These are phyloP conservation scores for Tethya wilhelma DNA, from an alignment of 37 sponge, comb jelly and placozoan species.

Conservation along the genomic window DNA sequence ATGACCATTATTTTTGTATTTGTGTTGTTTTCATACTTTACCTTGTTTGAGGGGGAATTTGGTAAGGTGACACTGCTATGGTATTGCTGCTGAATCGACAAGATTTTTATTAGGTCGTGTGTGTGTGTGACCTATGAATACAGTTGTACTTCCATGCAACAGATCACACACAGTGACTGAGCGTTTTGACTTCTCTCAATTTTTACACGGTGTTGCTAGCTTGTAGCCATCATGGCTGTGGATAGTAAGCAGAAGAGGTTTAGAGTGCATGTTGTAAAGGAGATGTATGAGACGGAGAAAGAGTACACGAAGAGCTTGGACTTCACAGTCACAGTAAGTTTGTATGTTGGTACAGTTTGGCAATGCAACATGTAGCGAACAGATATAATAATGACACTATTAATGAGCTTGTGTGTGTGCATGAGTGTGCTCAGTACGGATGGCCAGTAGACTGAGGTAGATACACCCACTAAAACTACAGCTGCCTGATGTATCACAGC, in stretches of 20 bases:
- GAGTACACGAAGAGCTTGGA: slow-evolving; percentile 59
- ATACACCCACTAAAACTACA: too few relatives aligned
- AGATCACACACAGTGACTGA: background rate
- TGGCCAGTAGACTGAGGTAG: too few relatives aligned
- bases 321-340: slow-evolving; percentile 72
- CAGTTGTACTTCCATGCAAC: background rate
- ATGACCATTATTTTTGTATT: too few relatives aligned
- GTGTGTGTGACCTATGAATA: background rate
- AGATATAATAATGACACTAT: background rate
- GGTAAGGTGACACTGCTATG: too few relatives aligned
- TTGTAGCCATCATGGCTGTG: slow-evolving; percentile 37
- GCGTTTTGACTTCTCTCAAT: background rate
- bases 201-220: background rate
- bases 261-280: slow-evolving; percentile 70
- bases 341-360: too few relatives aligned
- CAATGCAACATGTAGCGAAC: background rate
- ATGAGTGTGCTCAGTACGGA: too few relatives aligned
- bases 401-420: too few relatives aligned
- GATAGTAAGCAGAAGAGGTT: slow-evolving; percentile 70
- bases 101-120: too few relatives aligned
- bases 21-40: too few relatives aligned
- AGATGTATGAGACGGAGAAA: slow-evolving; percentile 73
- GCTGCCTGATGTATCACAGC: too few relatives aligned
- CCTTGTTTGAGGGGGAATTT: too few relatives aligned
- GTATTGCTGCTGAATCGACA: too few relatives aligned